Conservation (phyloP, 2,888 invertebrate genomes). For the Julus scandinavius region DNA sequence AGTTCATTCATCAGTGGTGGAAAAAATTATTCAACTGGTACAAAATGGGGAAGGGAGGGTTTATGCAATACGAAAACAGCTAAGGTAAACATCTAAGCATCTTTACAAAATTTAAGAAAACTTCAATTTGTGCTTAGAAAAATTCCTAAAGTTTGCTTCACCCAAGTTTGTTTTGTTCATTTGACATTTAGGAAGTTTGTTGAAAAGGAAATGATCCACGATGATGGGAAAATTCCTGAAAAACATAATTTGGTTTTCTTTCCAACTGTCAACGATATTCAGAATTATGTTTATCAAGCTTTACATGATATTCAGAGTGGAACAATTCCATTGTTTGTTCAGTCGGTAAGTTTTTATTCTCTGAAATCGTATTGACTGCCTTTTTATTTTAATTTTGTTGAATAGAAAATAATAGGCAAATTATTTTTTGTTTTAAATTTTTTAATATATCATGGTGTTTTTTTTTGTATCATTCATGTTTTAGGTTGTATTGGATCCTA, state of each 20-base stretch:
- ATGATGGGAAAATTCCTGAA: conserved; percentile 60
- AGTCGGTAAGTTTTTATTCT: background rate
- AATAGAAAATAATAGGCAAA: too few relatives aligned
- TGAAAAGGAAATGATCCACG: conserved; percentile 61
- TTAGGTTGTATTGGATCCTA: conserved; percentile 23
- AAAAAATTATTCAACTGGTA: conserved; percentile 64
- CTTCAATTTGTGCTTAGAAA: too few relatives aligned
- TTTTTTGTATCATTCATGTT: background rate
- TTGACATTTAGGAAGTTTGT: conserved; percentile 63
- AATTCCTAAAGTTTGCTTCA: background rate
- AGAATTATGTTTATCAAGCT: conserved; percentile 66
- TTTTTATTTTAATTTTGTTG: too few relatives aligned
- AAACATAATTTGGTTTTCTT: conserved; percentile 65
- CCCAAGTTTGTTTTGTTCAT: conserved; percentile 3
- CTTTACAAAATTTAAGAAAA: too few relatives aligned
- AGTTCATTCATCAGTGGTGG: conserved; percentile 63
- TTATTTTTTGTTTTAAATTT: too few relatives aligned
- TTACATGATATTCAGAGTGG: conserved; percentile 65
- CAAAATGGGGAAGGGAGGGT: conserved; percentile 64
- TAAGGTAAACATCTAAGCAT: too few relatives aligned
- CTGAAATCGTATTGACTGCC: background rate
- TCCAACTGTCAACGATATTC: conserved; percentile 66
- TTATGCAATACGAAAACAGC: conserved; percentile 64
- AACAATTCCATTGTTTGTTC: conserved; percentile 14
- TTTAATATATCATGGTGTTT: background rate